Base-by-base conservation (phyloP, 2,888 invertebrate genomes). In the Myathropa florea region DNA sequence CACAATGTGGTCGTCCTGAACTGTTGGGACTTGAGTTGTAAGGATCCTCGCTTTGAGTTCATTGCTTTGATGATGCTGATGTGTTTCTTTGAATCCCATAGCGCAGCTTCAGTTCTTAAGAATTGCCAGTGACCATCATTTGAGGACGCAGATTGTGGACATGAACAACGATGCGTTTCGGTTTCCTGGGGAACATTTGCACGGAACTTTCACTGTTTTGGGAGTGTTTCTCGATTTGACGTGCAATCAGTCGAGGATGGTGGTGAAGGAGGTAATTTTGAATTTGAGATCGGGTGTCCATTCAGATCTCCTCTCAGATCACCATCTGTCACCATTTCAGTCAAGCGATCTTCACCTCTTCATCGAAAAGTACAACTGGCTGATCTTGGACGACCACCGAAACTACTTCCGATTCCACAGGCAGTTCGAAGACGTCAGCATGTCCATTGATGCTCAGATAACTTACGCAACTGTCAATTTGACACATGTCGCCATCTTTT, bases 401-500 rank as follows among this genome's bases (percentile, higher is more conserved):
- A 89, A 90, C 59, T 65, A 89, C 28, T 65, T 55, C 1, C 67
- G 87, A 12, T 83, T 91, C 59, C 81, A 33, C 0, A 33, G 82
- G 0, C 83, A 89, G 0, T 91, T 92, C 64, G 65, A 36, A 9
- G 67, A 87, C 3, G 88, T 89, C 6, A 91, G 91, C 89, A 89
- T 92, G 0, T 89, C 90, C 7, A 71, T 92, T 3, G 90, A 92
- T 88, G 89, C 92, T 0, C 90, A 92, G 75, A 64, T 92, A 2
- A 90, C 89, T 0, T 92, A 90, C 77, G 88, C 89, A 0, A 61
- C 77, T 9, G 30, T 71, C 10, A 14, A 14, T 4, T 23, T 2
- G 53, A 21, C 33, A 12, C 12, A 33, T 12, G 33, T 33, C 33
- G 3, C 33, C 33, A 12, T 33, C 12, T 30, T 61, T 0, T 26